Percentiles rank a stretch among this genome's conserved stretches.
phyloP scores from a whole-genome alignment of 1,140 invertebrate genomes.

The Carcinoscorpius rotundicauda region DNA sequence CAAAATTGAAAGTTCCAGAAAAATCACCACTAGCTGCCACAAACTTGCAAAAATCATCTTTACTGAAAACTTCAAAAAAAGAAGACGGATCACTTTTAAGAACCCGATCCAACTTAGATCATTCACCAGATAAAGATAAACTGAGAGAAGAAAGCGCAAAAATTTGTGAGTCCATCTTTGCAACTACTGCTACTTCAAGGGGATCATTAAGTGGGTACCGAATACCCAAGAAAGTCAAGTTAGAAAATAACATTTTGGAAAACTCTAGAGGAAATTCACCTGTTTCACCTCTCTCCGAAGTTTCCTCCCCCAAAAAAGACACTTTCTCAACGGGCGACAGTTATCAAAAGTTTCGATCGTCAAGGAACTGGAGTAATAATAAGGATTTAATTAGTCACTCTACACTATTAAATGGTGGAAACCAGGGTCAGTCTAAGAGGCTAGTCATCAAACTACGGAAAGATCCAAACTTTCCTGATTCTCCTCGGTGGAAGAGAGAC shows the following conservation, averaged over 20 bases:
- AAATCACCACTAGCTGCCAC: background rate
- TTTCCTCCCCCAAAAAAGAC: background rate
- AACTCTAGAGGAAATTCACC: background rate
- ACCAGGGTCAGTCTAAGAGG: slow-evolving; percentile 9
- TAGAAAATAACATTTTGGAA: background rate
- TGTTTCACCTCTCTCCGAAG: background rate
- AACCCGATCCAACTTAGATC: background rate
- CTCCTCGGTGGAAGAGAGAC: slow-evolving; percentile 13
- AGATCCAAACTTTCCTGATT: slow-evolving; percentile 18
- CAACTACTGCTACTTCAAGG: background rate
- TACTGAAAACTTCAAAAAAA: background rate
- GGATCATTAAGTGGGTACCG: slow-evolving; percentile 4
- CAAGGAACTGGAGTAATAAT: background rate
- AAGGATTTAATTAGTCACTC: background rate
- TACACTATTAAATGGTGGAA: background rate
- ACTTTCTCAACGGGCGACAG: background rate
- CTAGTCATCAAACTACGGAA: slow-evolving; percentile 19
- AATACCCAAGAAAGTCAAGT: slow-evolving; percentile 11
- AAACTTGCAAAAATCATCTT: background rate
- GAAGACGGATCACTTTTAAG: background rate
- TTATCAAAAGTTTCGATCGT: background rate
- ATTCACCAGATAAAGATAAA: slow-evolving; percentile 5
- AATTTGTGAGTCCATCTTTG: slow-evolving; percentile 5
- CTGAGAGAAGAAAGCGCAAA: slow-evolving; percentile 10
- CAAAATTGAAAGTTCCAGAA: background rate